Evolutionary conservation across 2,888 invertebrate genomes (phyloP).

Genomic region (Xanthorhoe spadicearia): DNA sequence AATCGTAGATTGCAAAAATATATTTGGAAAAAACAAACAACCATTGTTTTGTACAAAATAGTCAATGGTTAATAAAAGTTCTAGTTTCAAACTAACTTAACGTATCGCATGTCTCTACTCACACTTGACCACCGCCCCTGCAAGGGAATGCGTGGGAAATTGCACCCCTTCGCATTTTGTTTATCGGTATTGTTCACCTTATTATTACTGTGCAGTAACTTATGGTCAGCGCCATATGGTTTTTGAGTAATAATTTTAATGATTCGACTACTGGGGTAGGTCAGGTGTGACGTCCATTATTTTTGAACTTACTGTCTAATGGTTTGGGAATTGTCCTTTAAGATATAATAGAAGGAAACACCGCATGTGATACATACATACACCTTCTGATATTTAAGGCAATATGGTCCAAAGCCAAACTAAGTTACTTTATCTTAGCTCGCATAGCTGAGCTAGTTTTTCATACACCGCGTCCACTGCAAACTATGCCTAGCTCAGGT

Average conservation of each 20-base stretch:
- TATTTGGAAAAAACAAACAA: no score
- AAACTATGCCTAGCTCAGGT: no score
- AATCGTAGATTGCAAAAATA: neutral
- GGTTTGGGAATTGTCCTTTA: no score
- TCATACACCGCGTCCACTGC: no score
- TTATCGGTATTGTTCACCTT: constrained; percentile 67
- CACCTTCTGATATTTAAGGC: no score
- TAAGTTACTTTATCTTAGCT: no score
- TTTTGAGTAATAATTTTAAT: constrained; percentile 37
- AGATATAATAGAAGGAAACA: no score
- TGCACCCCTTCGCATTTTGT: constrained; percentile 61
- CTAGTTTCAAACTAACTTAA: neutral
- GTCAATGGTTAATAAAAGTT: neutral
- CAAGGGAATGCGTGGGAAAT: constrained; percentile 80
- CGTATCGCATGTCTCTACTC: constrained; percentile 6
- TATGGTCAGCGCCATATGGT: constrained; percentile 77
- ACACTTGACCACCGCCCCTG: constrained; percentile 55
- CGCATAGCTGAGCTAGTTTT: no score
- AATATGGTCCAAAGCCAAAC: no score
- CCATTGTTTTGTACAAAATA: no score
- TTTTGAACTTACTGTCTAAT: no score
- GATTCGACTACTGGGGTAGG: constrained; percentile 24
- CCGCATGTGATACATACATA: no score
- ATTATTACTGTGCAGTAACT: constrained; percentile 78
- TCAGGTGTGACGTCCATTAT: constrained; percentile 26